phyloP scores from a whole-genome alignment of 2,888 invertebrate species.

The Bellardia bayeri region DNA sequence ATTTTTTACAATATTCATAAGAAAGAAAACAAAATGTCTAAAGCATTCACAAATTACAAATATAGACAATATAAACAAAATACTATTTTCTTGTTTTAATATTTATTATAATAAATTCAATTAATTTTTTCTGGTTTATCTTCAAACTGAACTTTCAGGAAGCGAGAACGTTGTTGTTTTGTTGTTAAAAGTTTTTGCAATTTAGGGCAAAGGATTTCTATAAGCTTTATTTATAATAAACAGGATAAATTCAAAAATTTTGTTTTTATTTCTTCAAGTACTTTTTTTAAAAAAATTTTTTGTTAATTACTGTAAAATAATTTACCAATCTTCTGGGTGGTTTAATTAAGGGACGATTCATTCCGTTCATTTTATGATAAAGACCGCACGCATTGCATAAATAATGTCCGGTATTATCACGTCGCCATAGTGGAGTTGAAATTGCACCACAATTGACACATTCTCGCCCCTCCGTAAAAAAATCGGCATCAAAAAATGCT shows the following conservation, averaged over 20 bases:
- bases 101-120: conserved; percentile 83
- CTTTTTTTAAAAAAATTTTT: conserved; percentile 59
- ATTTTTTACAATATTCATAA: conserved; percentile 57
- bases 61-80: conserved; percentile 36
- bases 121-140: conserved; percentile 79
- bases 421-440: conserved; percentile 98
- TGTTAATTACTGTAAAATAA: conserved; percentile 63
- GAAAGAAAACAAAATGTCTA: conserved; percentile 46
- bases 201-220: conserved; percentile 83
- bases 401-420: conserved; percentile 99
- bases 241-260: conserved; percentile 72
- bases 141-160: conserved; percentile 74
- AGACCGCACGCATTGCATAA: conserved; percentile 99
- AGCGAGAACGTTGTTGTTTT: conserved; percentile 78
- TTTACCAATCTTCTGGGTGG: conserved; percentile 95
- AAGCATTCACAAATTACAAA: conserved; percentile 58
- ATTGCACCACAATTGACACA: conserved; percentile 99
- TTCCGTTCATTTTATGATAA: conserved; percentile 98
- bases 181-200: background rate
- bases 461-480: conserved; percentile 94
- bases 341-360: conserved; percentile 95
- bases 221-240: conserved; percentile 77
- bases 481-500: conserved; percentile 85
- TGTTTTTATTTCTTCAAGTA: conserved; percentile 65
- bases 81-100: conserved; percentile 50